Evolutionary conservation across 2,113 vertebrate species (phyloP).

Genomic region (Ciconia stormi): DNA sequence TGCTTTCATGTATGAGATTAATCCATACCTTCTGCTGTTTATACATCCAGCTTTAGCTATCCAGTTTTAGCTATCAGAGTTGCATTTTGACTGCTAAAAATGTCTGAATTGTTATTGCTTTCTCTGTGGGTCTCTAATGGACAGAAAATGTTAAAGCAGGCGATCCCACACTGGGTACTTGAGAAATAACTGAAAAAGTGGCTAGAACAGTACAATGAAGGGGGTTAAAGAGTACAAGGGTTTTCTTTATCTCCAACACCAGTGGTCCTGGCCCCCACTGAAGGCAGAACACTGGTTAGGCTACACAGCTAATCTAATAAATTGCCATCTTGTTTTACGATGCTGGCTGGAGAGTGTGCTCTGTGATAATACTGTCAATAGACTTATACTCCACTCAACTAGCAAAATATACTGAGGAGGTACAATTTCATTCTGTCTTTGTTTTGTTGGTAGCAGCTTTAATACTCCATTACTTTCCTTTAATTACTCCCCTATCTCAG

Average conservation of each 20-base stretch:
- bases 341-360: neutral
- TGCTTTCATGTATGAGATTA: neutral
- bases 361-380: neutral
- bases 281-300: neutral
- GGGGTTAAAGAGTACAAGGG: neutral
- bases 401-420: neutral
- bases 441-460: constrained; percentile 5
- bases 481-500: constrained; percentile 28
- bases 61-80: neutral
- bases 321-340: neutral
- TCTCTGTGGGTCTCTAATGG: neutral
- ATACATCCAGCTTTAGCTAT: neutral
- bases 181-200: neutral
- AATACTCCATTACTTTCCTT: neutral
- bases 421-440: neutral
- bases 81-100: neutral
- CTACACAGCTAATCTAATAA: neutral
- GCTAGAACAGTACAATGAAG: neutral
- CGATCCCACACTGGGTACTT: neutral
- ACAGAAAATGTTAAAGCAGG: neutral
- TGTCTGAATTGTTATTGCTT: neutral
- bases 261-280: neutral
- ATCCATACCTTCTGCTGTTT: neutral
- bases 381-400: neutral
- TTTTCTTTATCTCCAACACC: neutral